phyloP scores from a whole-genome alignment of 2,888 invertebrate species.

The Clivina fossor region DNA sequence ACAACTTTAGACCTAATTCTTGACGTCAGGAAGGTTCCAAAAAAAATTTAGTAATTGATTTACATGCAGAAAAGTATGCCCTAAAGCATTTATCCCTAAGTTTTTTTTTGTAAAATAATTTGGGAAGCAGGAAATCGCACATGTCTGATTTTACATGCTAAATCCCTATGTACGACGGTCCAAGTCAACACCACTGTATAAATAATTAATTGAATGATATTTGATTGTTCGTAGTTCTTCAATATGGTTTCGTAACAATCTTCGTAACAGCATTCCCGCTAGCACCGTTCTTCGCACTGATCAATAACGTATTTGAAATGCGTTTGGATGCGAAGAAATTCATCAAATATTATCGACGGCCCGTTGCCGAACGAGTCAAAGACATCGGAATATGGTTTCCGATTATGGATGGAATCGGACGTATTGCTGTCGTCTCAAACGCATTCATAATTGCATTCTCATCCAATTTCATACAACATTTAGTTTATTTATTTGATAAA shows the following conservation, averaged over 20 bases:
- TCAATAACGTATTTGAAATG: slow-evolving; percentile 83
- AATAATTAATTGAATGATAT: no score
- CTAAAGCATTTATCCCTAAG: no score
- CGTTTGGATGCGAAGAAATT: slow-evolving; percentile 82
- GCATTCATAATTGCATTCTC: slow-evolving; percentile 80
- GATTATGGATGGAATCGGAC: slow-evolving; percentile 73
- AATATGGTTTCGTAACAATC: slow-evolving; percentile 83
- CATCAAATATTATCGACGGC: slow-evolving; percentile 70
- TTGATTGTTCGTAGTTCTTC: no score
- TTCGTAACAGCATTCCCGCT: slow-evolving; percentile 86
- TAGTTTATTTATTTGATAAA: slow-evolving; percentile 62
- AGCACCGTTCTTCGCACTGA: slow-evolving; percentile 77
- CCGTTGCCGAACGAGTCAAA: slow-evolving; percentile 71
- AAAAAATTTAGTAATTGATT: no score
- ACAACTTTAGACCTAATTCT: no score
- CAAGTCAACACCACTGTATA: no score
- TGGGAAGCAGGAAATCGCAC: no score
- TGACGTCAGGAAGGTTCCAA: no score
- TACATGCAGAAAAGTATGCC: no score
- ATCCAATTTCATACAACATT: slow-evolving; percentile 77
- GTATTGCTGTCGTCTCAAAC: slow-evolving; percentile 76
- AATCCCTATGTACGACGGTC: no score
- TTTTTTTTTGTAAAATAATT: no score
- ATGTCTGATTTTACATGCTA: no score
- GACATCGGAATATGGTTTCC: slow-evolving; percentile 80